phyloP scores from a whole-genome alignment of 2,888 invertebrate species.

The Stramonita haemastoma region DNA sequence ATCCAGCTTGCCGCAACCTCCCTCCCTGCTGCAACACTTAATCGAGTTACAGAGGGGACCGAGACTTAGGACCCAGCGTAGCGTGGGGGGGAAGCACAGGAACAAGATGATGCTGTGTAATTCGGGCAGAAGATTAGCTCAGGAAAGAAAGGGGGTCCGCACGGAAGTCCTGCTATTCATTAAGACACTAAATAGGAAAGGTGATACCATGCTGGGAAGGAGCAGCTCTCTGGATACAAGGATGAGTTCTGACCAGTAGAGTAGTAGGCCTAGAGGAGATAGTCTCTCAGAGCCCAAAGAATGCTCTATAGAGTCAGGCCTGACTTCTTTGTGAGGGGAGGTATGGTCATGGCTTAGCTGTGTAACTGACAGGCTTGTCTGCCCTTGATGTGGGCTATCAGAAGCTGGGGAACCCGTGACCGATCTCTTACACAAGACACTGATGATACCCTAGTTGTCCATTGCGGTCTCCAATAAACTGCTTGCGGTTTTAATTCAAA shows the following conservation, averaged over 20 bases:
- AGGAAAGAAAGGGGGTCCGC: not conserved
- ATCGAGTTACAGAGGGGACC: not conserved
- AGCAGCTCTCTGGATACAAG: not conserved
- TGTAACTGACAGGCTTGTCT: not conserved
- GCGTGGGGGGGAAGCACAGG: not conserved
- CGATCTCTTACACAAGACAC: not conserved
- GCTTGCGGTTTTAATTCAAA: no score
- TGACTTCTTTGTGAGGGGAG: not conserved
- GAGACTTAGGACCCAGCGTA: not conserved
- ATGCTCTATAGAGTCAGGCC: not conserved
- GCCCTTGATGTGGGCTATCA: not conserved
- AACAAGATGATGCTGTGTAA: not conserved
- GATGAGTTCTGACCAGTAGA: not conserved
- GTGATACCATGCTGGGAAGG: no score
- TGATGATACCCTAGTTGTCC: not conserved
- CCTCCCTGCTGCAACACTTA: constrained; percentile 7
- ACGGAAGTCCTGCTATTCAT: not conserved
- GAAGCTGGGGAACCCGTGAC: no score
- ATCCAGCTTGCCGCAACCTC: not conserved
- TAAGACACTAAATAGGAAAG: not conserved
- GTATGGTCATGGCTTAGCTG: not conserved
- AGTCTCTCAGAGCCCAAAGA: constrained; percentile 5
- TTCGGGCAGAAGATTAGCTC: not conserved
- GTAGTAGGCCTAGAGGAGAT: no score
- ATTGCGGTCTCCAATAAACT: no score